Conservation (phyloP, 2,797 vertebrate genomes). For the Malacoraja senta region DNA sequence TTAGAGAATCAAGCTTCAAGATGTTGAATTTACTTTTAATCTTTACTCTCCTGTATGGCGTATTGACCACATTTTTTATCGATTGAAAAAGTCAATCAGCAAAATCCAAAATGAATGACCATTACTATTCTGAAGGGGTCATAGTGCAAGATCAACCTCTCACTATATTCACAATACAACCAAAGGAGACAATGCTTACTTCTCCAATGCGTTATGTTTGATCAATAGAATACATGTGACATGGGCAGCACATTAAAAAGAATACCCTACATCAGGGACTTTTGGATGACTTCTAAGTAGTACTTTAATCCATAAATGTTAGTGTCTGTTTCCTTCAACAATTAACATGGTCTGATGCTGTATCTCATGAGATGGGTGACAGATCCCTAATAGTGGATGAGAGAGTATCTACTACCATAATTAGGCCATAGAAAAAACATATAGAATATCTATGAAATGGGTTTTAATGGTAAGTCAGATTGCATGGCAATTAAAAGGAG, state of each 20-base stretch:
- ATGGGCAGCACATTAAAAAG: background rate
- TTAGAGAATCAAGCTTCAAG: background rate
- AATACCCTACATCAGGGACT: background rate
- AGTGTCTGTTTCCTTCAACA: background rate
- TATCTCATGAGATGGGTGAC: too few relatives aligned
- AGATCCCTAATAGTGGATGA: background rate
- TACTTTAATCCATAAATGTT: background rate
- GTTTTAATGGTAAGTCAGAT: background rate
- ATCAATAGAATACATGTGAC: background rate
- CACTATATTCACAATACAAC: too few relatives aligned
- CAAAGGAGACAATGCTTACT: background rate
- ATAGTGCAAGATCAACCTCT: background rate
- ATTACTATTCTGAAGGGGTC: background rate
- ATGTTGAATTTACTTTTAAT: background rate
- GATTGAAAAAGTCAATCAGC: background rate
- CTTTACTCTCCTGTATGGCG: background rate
- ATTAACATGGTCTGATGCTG: background rate
- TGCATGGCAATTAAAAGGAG: background rate
- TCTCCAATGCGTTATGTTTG: background rate
- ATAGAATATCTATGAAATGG: background rate
- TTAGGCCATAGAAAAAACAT: background rate
- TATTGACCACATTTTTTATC: background rate
- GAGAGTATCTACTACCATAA: background rate
- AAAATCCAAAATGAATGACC: conserved; percentile 14
- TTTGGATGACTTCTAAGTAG: background rate